Percentiles rank a stretch among this genome's conserved stretches.
These are phyloP conservation scores for Lanius ludovicianus DNA, from an alignment of 2,113 vertebrate species.

Conservation along the genomic window DNA sequence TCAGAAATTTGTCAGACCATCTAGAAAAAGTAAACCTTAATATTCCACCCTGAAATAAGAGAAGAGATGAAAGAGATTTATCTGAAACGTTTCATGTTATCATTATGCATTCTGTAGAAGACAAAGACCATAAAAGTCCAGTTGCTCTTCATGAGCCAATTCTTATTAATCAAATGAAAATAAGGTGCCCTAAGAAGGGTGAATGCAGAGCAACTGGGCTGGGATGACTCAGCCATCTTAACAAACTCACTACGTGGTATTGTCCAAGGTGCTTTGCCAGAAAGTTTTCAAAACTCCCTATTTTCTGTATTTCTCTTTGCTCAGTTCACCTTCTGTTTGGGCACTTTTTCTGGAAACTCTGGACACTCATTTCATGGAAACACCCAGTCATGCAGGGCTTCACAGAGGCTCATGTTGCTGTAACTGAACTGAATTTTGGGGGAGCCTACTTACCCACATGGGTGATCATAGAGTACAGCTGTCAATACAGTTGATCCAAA, in stretches of 20 bases:
- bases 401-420: rapidly evolving
- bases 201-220: neutral
- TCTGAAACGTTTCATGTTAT: neutral
- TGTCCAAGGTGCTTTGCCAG: neutral
- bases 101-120: neutral
- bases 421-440: neutral
- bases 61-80: neutral
- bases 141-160: neutral
- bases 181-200: neutral
- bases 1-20: neutral
- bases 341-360: neutral
- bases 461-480: neutral
- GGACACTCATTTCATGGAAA: neutral
- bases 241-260: neutral
- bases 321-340: neutral
- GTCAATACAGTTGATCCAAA: neutral
- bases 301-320: neutral
- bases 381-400: rapidly evolving
- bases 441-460: rapidly evolving
- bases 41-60: neutral
- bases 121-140: neutral
- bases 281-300: neutral
- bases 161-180: neutral
- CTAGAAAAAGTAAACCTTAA: neutral
- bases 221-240: neutral